Conservation (phyloP, 2,797 vertebrate species). For the Notolepis coatsorum region DNA sequence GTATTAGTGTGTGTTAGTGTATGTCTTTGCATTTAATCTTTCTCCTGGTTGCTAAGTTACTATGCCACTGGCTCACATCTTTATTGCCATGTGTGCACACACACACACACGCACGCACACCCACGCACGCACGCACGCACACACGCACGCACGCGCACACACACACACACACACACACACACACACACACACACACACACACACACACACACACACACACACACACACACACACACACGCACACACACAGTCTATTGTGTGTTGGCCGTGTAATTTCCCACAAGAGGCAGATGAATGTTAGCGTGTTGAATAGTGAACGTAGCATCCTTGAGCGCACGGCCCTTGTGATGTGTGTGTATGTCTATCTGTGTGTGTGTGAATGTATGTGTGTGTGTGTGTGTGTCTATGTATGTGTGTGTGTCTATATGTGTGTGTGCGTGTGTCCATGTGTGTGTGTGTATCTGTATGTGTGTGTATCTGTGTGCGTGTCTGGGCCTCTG, state of each 20-base stretch:
- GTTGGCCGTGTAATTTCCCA: conserved; percentile 48
- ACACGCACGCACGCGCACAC: neutral
- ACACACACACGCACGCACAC: neutral
- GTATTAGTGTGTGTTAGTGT: neutral
- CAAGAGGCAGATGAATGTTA: conserved; percentile 34
- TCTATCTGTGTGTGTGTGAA: no score
- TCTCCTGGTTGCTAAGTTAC: conserved; percentile 59
- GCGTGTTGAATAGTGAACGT: conserved; percentile 30
- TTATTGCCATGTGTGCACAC: conserved; percentile 32
- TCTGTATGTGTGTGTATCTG: no score
- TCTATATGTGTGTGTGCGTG: no score
- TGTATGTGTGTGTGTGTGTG: no score
- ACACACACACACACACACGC: conserved; percentile 14
- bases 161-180: neutral
- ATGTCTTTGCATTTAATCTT: conserved; percentile 23
- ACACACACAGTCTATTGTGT: conserved; percentile 34
- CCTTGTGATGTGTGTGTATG: conserved; percentile 11
- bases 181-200: conserved; percentile 20
- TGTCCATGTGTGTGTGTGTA: no score
- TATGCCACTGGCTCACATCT: conserved; percentile 38
- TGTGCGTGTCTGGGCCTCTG: conserved; percentile 28
- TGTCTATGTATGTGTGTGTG: no score
- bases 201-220: neutral
- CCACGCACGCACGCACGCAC: conserved; percentile 19
- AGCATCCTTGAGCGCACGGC: neutral